Evolutionary conservation across 1,140 invertebrate species (phyloP), one percentile per base, ranked within the genome.

Genomic region (Leucophenga varia): DNA sequence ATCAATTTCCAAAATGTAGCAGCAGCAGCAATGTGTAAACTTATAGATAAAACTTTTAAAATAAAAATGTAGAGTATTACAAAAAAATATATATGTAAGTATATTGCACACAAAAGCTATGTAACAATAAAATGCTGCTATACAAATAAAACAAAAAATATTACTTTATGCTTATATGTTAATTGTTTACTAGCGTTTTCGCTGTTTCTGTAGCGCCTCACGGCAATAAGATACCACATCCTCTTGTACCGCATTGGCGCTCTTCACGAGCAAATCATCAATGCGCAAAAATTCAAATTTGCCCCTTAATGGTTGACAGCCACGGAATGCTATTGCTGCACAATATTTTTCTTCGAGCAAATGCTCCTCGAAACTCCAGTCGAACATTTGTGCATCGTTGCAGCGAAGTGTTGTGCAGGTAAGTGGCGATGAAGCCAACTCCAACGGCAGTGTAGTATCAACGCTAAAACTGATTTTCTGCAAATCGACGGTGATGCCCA

Each of bases 351-450:
- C 74, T 76, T 92, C 85, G n/a, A 97, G 49, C 47, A 93, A 75
- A 30, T 83, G 86, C 77, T 98, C 95, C 67, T 96, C 87, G 79
- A 98, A 97, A 13, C 76, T 56, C 90, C 91, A 98, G 55, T 83
- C 75, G 13, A 78, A 54, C 54, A 85, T 79, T 39, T 81, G 72
- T 25, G 72, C 51, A 37, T 82, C 84, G 55, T 88, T 80, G 10
- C 89, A 72, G 57, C 79, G 81, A 2, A 97, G 70, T 19, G 75
- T 72, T 10, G 91, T 93, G 65, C 91, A 86, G 3, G 55, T 78
- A 82, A 32, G 55, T 74, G 17, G 84, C 70, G 37, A 87, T 55
- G 44, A 70, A 36, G 80, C 76, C 30, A 77, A 47, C 1, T 32
- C 57, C 44, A 78, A 64, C 16, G 65, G 57, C 43, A 32, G 76